Conservation (phyloP, 2,113 vertebrate genomes). For the Periophthalmus modestus region DNA sequence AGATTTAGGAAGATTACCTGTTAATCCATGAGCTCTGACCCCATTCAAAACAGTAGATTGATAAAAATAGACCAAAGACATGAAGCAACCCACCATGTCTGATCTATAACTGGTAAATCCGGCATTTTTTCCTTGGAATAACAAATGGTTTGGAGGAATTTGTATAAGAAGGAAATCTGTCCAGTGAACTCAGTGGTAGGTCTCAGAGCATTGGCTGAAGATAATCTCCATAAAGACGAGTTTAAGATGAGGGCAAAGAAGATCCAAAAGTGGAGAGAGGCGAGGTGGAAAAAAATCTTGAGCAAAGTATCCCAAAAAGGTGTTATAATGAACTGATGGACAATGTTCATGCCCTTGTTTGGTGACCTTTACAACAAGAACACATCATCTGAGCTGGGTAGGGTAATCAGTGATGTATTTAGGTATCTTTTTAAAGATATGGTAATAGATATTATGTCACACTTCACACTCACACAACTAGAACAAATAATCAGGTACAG, state of each 20-base stretch:
- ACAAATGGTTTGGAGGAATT: slow-evolving; percentile 6
- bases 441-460: background rate
- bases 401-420: too few relatives aligned
- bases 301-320: slow-evolving; percentile 59
- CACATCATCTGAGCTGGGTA: too few relatives aligned
- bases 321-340: slow-evolving; percentile 44
- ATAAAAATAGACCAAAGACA: slow-evolving; percentile 12
- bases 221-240: slow-evolving; percentile 24
- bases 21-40: background rate
- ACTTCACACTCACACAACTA: background rate
- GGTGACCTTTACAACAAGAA: slow-evolving; percentile 35
- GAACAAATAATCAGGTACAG: too few relatives aligned
- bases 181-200: slow-evolving; percentile 5
- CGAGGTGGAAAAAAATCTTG: slow-evolving; percentile 56
- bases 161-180: background rate
- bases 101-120: slow-evolving; percentile 3
- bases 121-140: background rate
- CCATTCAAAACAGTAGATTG: background rate
- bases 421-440: background rate
- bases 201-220: background rate
- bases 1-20: background rate
- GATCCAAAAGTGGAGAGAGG: slow-evolving; percentile 45
- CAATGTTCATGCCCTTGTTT: slow-evolving; percentile 63
- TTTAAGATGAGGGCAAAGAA: slow-evolving; percentile 18
- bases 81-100: background rate